These are phyloP conservation scores for Nannoperca australis DNA, from an alignment of 2,797 vertebrate species.

Conservation along the genomic window DNA sequence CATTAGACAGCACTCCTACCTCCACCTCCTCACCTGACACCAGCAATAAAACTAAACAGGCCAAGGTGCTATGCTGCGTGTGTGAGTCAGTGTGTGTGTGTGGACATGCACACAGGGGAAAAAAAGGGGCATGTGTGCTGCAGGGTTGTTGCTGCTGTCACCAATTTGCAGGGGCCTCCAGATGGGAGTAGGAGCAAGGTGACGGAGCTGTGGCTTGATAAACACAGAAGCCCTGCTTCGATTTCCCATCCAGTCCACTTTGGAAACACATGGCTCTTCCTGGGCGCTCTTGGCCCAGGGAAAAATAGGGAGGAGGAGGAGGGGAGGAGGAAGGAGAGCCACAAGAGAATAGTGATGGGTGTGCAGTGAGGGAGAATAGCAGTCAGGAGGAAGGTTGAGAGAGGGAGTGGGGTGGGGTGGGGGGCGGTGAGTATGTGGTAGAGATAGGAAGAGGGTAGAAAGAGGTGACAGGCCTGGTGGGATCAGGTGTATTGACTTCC, in stretches of 20 bases:
- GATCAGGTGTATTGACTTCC: slow-evolving; percentile 52
- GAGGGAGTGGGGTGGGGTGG: slow-evolving; percentile 33
- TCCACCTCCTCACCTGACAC: slow-evolving; percentile 87
- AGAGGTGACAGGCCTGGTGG: slow-evolving; percentile 48
- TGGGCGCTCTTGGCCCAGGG: slow-evolving; percentile 68
- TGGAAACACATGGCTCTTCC: slow-evolving; percentile 88
- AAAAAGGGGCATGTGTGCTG: slow-evolving; percentile 74
- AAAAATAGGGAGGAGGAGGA: slow-evolving; percentile 49
- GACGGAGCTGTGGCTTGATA: slow-evolving; percentile 89
- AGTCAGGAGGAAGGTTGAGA: slow-evolving; percentile 43
- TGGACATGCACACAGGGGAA: slow-evolving; percentile 39
- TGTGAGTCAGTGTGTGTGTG: slow-evolving; percentile 60
- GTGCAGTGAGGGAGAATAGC: slow-evolving; percentile 57
- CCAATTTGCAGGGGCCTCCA: slow-evolving; percentile 80
- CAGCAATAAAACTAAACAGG: slow-evolving; percentile 89
- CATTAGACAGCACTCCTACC: slow-evolving; percentile 85
- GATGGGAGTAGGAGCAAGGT: slow-evolving; percentile 85
- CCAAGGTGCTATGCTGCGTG: slow-evolving; percentile 75
- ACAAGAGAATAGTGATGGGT: slow-evolving; percentile 63
- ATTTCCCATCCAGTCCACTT: slow-evolving; percentile 89
- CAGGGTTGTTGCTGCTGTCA: slow-evolving; percentile 84
- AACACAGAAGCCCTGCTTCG: slow-evolving; percentile 88
- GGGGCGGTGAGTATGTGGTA: slow-evolving; percentile 9
- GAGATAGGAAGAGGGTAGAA: slow-evolving; percentile 34
- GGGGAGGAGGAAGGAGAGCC: slow-evolving; percentile 41